These are phyloP conservation scores for Acrocera orbiculus DNA, from an alignment of 2,888 invertebrate species.

Conservation along the genomic window DNA sequence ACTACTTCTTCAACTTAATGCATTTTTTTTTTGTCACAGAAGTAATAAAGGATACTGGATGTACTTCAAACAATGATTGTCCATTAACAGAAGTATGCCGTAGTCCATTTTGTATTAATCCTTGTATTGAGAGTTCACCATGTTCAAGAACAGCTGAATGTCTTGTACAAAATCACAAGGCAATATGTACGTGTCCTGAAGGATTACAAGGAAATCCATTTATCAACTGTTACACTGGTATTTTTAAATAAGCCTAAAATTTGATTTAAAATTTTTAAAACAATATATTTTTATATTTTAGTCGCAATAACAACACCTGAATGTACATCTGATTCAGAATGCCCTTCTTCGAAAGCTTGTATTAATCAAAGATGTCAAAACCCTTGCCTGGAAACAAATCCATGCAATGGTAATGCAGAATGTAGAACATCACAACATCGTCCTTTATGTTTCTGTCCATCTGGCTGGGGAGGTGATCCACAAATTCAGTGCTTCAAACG, in stretches of 20 bases:
- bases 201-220: conserved; percentile 67
- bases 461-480: conserved; percentile 77
- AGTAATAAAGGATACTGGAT: conserved; percentile 37
- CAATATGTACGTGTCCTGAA: conserved; percentile 56
- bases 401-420: conserved; percentile 65
- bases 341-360: conserved; percentile 61
- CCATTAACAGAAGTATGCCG: conserved; percentile 50
- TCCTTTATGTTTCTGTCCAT: conserved; percentile 67
- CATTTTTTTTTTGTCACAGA: conserved; percentile 15
- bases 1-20: not conserved
- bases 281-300: not conserved
- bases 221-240: conserved; percentile 42
- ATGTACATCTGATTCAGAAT: conserved; percentile 57
- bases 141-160: conserved; percentile 69
- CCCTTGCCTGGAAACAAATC: conserved; percentile 57
- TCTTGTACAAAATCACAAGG: conserved; percentile 54
- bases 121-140: conserved; percentile 46
- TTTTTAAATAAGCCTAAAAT: not conserved
- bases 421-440: conserved; percentile 62
- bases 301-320: conserved; percentile 37
- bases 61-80: conserved; percentile 55
- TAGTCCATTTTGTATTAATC: conserved; percentile 56
- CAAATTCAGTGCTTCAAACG: conserved; percentile 71
- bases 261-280: too few species aligned
- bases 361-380: conserved; percentile 62